A percentile compares a stretch with the other conserved stretches of the same genome.
Conservation (phyloP, 2,797 vertebrate genomes). For the Molossus molossus region DNA sequence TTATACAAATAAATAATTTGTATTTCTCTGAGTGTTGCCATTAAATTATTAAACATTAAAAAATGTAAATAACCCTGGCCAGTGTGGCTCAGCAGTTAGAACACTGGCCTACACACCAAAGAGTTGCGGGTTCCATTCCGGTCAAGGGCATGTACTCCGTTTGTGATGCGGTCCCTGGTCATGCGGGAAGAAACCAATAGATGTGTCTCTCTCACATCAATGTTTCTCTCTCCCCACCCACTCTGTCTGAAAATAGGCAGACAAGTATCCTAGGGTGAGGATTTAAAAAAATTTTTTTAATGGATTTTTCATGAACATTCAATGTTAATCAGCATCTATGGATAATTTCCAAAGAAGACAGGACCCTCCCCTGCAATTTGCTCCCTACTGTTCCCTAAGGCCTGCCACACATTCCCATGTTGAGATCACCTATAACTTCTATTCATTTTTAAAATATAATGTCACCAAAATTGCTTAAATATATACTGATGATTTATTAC, state of each 20-base stretch:
- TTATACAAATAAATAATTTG: neutral
- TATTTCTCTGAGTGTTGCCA: neutral
- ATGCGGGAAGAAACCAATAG: too few relatives aligned
- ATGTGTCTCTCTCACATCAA: too few relatives aligned
- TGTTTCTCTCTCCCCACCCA: too few relatives aligned
- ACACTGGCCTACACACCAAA: too few relatives aligned
- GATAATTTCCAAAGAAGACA: neutral
- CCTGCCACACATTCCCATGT: neutral
- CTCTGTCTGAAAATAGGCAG: too few relatives aligned
- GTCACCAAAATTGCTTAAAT: neutral
- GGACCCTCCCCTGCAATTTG: neutral
- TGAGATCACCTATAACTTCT: neutral
- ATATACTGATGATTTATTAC: neutral
- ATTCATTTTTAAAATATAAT: conserved; percentile 2
- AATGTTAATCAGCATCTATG: neutral
- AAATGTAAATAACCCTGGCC: too few relatives aligned
- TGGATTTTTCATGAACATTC: neutral
- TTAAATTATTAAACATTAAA: neutral
- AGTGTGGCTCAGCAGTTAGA: too few relatives aligned
- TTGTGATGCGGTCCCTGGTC: too few relatives aligned
- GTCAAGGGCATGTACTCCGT: too few relatives aligned
- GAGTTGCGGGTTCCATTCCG: too few relatives aligned
- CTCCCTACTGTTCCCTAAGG: fast-evolving
- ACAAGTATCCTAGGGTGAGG: too few relatives aligned
- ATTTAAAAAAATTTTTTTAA: neutral